Percentiles rank a stretch among this genome's conserved stretches.
These are phyloP conservation scores for Ochropleura leucogaster DNA, from an alignment of 2,888 invertebrate genomes.

Conservation along the genomic window DNA sequence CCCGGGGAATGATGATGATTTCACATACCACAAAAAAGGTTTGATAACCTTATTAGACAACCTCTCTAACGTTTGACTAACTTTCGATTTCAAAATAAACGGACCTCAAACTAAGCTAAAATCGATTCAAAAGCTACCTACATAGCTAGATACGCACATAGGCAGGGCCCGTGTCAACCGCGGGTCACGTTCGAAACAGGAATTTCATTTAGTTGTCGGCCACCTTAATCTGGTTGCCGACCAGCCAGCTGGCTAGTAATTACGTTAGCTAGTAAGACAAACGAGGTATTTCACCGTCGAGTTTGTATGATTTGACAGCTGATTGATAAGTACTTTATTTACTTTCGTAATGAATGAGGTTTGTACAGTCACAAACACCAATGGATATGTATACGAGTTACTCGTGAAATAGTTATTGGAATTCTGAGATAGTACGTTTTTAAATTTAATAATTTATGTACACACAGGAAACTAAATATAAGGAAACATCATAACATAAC, in stretches of 20 bases:
- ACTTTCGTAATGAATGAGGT: conserved; percentile 28
- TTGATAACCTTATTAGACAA: background rate
- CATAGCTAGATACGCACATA: conserved; percentile 27
- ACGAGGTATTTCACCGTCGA: conserved; percentile 58
- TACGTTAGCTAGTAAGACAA: conserved; percentile 64
- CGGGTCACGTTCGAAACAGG: conserved; percentile 65
- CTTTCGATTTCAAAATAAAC: conserved; percentile 29
- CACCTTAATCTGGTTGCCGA: conserved; percentile 70
- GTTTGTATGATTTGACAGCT: conserved; percentile 62
- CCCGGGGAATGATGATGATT: no score
- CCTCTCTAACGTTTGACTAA: background rate
- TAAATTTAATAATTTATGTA: no score
- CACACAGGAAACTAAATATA: no score
- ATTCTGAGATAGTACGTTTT: no score
- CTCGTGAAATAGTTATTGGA: no score
- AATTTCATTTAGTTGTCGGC: conserved; percentile 77
- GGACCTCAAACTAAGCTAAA: background rate
- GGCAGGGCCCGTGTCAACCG: conserved; percentile 57
- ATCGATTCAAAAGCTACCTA: conserved; percentile 39
- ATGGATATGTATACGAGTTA: no score
- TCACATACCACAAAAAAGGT: no score
- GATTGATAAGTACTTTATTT: conserved; percentile 54
- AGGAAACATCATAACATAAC: no score
- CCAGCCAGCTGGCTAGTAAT: conserved; percentile 50
- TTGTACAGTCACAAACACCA: background rate